These are phyloP conservation scores for Syngnathus rostellatus DNA, from an alignment of 2,797 vertebrate genomes.

Conservation along the genomic window DNA sequence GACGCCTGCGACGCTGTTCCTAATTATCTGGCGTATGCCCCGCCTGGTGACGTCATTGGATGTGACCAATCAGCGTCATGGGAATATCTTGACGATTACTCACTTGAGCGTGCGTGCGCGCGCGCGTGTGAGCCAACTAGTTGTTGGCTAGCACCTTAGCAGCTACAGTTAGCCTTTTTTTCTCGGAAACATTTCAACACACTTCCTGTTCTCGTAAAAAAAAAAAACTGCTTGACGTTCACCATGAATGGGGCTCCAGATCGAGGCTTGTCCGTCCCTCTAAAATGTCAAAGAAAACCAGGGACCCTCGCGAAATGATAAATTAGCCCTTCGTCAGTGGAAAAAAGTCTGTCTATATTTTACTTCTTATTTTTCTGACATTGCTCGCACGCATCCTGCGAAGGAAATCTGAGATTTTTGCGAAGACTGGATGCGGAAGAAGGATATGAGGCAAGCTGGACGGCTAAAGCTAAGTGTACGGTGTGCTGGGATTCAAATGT, in stretches of 20 bases:
- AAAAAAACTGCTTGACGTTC: conserved; percentile 26
- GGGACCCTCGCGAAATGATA: conserved; percentile 32
- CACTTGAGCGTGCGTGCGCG: conserved; percentile 8
- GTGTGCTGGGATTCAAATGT: conserved; percentile 36
- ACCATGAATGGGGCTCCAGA: conserved; percentile 24
- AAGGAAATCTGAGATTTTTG: conserved; percentile 56
- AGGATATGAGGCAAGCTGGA: conserved; percentile 56
- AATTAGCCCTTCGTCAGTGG: conserved; percentile 36
- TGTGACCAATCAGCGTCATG: conserved; percentile 45
- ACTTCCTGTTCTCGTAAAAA: conserved; percentile 23
- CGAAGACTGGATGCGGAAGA: conserved; percentile 60
- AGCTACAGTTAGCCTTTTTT: conserved; percentile 36
- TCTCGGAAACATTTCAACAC: conserved; percentile 33
- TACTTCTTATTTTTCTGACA: conserved; percentile 15
- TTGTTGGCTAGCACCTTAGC: conserved; percentile 57
- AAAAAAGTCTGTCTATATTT: conserved; percentile 33
- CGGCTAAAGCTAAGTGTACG: conserved; percentile 53
- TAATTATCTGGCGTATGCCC: neutral
- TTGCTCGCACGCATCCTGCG: conserved; percentile 43
- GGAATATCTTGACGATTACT: conserved; percentile 31
- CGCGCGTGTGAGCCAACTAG: conserved; percentile 51
- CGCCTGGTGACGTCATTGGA: conserved; percentile 26
- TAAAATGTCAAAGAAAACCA: conserved; percentile 38
- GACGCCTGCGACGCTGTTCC: neutral
- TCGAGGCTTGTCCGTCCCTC: conserved; percentile 12